Conservation (phyloP, 1,140 invertebrate genomes). For the Caenorhabditis latens region DNA sequence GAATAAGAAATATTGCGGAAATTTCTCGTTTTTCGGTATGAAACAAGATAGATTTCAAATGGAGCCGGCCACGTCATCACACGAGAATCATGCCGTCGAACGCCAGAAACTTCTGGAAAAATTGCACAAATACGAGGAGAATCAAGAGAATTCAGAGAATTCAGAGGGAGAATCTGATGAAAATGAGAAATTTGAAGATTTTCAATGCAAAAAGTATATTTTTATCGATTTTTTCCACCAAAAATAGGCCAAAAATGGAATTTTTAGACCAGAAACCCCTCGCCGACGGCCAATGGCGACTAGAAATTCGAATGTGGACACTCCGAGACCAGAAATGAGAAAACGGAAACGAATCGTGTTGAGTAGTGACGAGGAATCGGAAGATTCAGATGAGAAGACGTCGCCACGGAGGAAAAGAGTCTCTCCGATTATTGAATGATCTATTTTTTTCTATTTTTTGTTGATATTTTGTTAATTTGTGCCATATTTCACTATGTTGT, state of each 20-base stretch:
- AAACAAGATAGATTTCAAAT: background rate
- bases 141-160: background rate
- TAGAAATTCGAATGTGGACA: background rate
- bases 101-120: background rate
- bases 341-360: background rate
- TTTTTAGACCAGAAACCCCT: background rate
- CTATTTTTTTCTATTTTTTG: background rate
- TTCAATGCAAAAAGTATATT: background rate
- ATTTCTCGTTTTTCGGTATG: conserved; percentile 44
- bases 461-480: no score
- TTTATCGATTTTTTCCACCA: background rate
- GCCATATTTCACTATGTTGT: no score
- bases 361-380: conserved; percentile 13
- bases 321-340: background rate
- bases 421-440: background rate
- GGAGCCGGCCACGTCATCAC: no score
- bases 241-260: no score
- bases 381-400: background rate
- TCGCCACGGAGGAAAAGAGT: conserved; percentile 1
- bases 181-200: background rate
- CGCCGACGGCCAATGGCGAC: background rate
- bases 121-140: background rate
- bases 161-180: background rate
- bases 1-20: background rate
- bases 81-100: background rate